phyloP scores from a whole-genome alignment of 2,797 vertebrate genomes.

The Thaleichthys pacificus region DNA sequence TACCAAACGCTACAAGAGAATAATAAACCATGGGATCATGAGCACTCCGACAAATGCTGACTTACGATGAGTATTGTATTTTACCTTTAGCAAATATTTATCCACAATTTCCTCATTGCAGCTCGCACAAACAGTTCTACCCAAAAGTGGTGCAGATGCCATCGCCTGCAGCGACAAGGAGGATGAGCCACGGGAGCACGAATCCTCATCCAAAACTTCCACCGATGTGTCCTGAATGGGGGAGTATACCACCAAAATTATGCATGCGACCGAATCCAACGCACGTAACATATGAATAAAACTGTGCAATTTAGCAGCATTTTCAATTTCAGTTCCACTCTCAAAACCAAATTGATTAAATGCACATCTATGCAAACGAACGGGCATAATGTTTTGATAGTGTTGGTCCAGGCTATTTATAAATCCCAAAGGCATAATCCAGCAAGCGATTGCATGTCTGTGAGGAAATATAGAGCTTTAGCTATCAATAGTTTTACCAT shows the following conservation, averaged over 20 bases:
- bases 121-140: conserved; percentile 84
- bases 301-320: no score
- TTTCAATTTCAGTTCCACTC: background rate
- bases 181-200: conserved; percentile 70
- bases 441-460: background rate
- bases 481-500: conserved; percentile 57
- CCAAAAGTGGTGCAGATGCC: conserved; percentile 77
- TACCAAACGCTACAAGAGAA: background rate
- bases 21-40: background rate
- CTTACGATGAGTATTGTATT: background rate
- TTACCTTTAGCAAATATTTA: conserved; percentile 94
- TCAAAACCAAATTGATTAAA: background rate
- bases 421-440: background rate
- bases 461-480: no score
- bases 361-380: background rate
- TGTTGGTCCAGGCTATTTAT: background rate
- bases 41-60: background rate
- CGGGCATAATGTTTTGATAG: background rate
- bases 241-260: conserved; percentile 31
- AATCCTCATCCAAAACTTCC: conserved; percentile 81
- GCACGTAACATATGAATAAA: background rate
- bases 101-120: conserved; percentile 91
- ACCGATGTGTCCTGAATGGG: conserved; percentile 70
- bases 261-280: conserved; percentile 14
- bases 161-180: conserved; percentile 83